These are phyloP conservation scores for Terrapene triunguis DNA, from an alignment of 2,113 vertebrate species.

Conservation along the genomic window DNA sequence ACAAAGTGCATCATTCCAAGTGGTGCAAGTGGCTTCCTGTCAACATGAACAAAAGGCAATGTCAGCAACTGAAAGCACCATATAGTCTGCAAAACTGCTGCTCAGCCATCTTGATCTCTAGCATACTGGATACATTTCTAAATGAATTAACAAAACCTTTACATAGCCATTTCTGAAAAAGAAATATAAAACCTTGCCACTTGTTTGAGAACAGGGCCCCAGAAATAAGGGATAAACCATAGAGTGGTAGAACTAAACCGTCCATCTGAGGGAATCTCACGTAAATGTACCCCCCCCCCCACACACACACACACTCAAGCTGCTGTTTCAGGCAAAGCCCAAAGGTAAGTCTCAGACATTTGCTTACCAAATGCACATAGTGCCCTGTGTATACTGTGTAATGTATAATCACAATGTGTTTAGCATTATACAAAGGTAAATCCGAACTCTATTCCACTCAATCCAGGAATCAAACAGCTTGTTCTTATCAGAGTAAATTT, in stretches of 20 bases:
- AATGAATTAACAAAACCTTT: not conserved
- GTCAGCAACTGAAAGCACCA: not conserved
- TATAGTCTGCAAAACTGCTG: not conserved
- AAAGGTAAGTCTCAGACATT: not conserved
- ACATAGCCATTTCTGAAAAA: not conserved
- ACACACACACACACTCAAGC: not conserved
- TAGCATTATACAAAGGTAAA: not conserved
- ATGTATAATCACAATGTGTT: not conserved
- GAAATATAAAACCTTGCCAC: not conserved
- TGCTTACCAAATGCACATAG: not conserved
- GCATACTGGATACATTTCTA: not conserved
- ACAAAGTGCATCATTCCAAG: not conserved
- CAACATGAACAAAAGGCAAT: not conserved
- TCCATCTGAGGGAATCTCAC: not conserved
- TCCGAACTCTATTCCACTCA: not conserved
- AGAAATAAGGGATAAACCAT: not conserved
- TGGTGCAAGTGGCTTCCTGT: accelerated
- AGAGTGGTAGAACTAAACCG: not conserved
- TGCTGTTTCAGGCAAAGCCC: not conserved
- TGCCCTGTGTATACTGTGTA: not conserved
- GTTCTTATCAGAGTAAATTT: slow-evolving; percentile 1
- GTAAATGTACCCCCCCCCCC: accelerated
- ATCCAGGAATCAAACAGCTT: not conserved
- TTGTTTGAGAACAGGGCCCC: not conserved
- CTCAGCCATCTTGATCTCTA: not conserved